Evolutionary conservation across 1,140 invertebrate species (phyloP).

Genomic region (Drosophila ananassae): DNA sequence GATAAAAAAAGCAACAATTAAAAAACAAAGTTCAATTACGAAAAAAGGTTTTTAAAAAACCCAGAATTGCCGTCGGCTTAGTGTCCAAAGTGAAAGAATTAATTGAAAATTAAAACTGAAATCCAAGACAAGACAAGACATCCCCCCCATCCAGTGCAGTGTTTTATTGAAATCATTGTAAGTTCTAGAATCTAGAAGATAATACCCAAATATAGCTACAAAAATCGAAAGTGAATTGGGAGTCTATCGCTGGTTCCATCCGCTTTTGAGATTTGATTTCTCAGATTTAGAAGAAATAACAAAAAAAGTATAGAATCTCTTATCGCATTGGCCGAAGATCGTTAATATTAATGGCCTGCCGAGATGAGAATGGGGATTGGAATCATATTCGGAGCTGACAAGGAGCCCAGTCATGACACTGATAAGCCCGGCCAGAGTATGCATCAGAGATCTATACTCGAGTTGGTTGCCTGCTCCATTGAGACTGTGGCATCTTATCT

Average conservation of each 20-base stretch:
- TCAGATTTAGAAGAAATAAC: slow-evolving; percentile 3
- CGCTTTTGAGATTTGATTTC: slow-evolving; percentile 37
- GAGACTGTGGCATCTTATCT: slow-evolving; percentile 27
- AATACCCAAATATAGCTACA: neutral
- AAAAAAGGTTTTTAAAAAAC: neutral
- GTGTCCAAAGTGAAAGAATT: slow-evolving; percentile 16
- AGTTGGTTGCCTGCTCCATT: slow-evolving; percentile 11
- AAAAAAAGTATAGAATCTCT: slow-evolving; percentile 6
- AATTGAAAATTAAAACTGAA: neutral
- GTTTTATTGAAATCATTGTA: slow-evolving; percentile 20
- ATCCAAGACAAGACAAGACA: neutral
- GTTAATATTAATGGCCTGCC: slow-evolving; percentile 54
- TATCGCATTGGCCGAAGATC: slow-evolving; percentile 45
- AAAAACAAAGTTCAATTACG: neutral
- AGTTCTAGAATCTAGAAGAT: slow-evolving; percentile 22
- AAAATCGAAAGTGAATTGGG: slow-evolving; percentile 31
- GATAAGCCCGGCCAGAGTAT: slow-evolving; percentile 44
- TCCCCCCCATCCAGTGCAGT: neutral
- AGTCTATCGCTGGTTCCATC: slow-evolving; percentile 21
- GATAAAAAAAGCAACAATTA: slow-evolving; percentile 10
- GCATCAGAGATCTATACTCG: slow-evolving; percentile 48
- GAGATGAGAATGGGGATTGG: neutral
- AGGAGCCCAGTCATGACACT: slow-evolving; percentile 5
- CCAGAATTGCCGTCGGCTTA: slow-evolving; percentile 37
- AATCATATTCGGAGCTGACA: neutral